Conservation (phyloP, 2,888 invertebrate species). For the Norana najaformis region DNA sequence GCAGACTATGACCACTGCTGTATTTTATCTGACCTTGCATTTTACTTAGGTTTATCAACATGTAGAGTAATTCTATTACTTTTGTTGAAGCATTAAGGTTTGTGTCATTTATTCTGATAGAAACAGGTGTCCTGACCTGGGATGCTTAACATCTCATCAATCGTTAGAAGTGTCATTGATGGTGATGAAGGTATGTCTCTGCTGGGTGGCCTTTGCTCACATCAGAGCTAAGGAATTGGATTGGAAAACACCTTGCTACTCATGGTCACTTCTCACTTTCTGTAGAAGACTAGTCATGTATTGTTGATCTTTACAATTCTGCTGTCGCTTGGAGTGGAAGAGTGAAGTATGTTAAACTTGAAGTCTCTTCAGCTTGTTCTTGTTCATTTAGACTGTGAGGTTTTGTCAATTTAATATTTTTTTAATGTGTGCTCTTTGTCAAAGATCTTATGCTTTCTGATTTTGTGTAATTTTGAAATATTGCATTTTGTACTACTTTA, state of each 20-base stretch:
- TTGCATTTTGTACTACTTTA: background rate
- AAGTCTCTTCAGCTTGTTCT: background rate
- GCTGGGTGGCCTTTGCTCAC: background rate
- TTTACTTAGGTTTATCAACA: background rate
- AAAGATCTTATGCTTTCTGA: background rate
- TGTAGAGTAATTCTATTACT: too few species aligned
- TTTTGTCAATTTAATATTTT: background rate
- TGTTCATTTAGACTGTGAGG: background rate
- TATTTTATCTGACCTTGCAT: background rate
- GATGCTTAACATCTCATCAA: background rate
- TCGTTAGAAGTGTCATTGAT: background rate
- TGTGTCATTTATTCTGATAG: too few species aligned
- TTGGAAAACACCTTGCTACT: background rate
- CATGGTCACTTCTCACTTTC: background rate
- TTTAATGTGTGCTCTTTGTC: background rate
- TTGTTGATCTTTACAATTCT: background rate
- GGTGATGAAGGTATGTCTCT: background rate
- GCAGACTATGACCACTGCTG: background rate
- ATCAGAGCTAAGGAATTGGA: background rate
- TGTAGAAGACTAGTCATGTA: too few species aligned
- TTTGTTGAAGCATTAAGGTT: too few species aligned
- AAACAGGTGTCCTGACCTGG: too few species aligned
- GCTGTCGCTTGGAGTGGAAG: background rate
- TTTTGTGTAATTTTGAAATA: background rate
- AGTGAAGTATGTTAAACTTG: background rate